Conservation (phyloP, 2,797 vertebrate species). For the Scarus forsteni region DNA sequence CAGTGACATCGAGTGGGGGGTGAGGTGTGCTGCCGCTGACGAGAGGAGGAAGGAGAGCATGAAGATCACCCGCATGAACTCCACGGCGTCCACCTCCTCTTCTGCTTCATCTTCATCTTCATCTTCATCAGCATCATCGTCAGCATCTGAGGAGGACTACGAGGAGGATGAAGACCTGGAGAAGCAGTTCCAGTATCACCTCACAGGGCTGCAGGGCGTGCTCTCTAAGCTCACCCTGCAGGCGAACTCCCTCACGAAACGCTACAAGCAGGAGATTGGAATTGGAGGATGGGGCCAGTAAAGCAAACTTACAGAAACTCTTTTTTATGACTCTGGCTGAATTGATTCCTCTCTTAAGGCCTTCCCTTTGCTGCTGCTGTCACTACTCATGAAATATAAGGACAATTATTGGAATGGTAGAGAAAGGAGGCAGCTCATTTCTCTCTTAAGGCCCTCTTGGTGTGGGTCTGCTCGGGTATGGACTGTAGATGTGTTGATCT, state of each 20-base stretch:
- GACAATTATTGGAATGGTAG: constrained; percentile 46
- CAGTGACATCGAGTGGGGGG: constrained; percentile 96
- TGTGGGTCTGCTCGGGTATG: constrained; percentile 56
- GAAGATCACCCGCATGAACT: constrained; percentile 79
- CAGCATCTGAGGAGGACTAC: constrained; percentile 81
- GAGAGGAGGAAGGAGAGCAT: constrained; percentile 82
- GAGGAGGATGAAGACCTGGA: constrained; percentile 89
- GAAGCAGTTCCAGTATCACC: constrained; percentile 94
- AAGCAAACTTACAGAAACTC: not conserved
- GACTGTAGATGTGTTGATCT: constrained; percentile 66
- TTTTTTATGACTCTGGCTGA: constrained; percentile 27
- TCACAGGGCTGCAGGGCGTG: constrained; percentile 93
- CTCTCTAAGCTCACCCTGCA: constrained; percentile 94
- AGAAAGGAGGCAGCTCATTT: constrained; percentile 29
- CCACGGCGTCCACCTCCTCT: constrained; percentile 65
- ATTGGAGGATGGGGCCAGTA: constrained; percentile 93
- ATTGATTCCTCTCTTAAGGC: constrained; percentile 28
- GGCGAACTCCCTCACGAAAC: constrained; percentile 93
- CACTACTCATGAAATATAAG: constrained; percentile 45
- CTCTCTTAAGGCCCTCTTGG: constrained; percentile 37
- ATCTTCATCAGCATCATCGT: constrained; percentile 50
- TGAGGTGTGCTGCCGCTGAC: constrained; percentile 83
- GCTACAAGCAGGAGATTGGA: constrained; percentile 96
- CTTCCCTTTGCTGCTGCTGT: constrained; percentile 26
- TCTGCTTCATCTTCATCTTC: constrained; percentile 63